Evolutionary conservation across 2,113 vertebrate genomes (phyloP), one percentile per base, ranked within the genome.

Genomic region (Psammodynastes pulverulentus): DNA sequence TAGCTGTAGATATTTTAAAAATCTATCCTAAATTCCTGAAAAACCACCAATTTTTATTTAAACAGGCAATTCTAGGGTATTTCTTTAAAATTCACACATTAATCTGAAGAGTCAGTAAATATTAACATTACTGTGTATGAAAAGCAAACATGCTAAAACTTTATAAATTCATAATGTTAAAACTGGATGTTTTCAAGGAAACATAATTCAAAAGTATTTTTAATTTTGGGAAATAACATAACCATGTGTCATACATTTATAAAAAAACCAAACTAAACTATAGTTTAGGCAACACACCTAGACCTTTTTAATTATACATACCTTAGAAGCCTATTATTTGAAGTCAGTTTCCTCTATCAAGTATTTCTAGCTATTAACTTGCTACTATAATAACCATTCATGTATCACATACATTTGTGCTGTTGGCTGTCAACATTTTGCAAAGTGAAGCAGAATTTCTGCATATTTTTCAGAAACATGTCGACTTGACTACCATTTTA

Each of bases 281-380:
- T 86, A 43, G 23, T 51, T 86, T 34, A 84, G 53, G 53, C 88
- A 62, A 89, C 91, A 92, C 87, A 92, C 87, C n/a, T 92, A 51
- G 23, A 17, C 19, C 23, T 15, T 92, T 24, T 89, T 15, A 90
- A 89, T 91, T 51, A 1, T 53, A 43, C 3, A 84, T 84, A 79
- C 49, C 58, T 91, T 90, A 13, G 72, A 91, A 93, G 8, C 13
- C 79, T 13, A 39, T 54, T 23, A 51, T 94, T 92, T 53, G 56
- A 5, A 84, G 26, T 26, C 84, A 19, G 21, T 56, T 95, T 86
- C 26, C 23, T 52, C 72, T 86, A 51, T 67, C 54, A 87, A 52
- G 72, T 89, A 92, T 93, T 93, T 88, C 67, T 85, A 48, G 87
- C 45, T 89, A 56, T 92, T 92, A 92, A 53, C 53, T 85, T 58